These are phyloP conservation scores for Mesorhabditis sp. DNA, from an alignment of 2,888 invertebrate genomes.

Conservation along the genomic window DNA sequence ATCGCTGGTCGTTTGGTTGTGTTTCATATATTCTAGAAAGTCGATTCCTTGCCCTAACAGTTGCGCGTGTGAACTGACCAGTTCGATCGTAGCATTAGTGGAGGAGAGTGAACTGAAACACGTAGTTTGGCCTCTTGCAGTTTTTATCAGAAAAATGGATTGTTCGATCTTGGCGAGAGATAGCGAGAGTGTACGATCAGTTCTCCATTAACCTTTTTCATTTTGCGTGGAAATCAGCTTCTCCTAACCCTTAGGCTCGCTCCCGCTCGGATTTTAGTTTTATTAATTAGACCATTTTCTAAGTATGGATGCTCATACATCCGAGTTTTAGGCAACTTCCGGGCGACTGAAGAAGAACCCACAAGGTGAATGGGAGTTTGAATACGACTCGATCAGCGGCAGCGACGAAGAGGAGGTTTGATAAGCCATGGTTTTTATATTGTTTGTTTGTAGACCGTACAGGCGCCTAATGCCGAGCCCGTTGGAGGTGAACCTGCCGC, in stretches of 20 bases:
- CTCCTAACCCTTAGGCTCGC: no score
- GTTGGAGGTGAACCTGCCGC: conserved; percentile 7
- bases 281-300: neutral
- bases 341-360: conserved; percentile 55
- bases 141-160: neutral
- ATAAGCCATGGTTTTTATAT: conserved; percentile 6
- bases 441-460: conserved; percentile 9
- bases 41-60: neutral
- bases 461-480: conserved; percentile 6
- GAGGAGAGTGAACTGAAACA: neutral
- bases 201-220: neutral
- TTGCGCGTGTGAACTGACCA: no score
- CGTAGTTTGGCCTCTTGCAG: neutral
- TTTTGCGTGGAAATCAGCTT: conserved; percentile 1
- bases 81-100: neutral
- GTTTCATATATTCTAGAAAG: neutral
- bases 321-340: conserved; percentile 38
- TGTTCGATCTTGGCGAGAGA: neutral
- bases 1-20: neutral
- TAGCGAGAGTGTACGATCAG: neutral
- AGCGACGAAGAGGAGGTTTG: conserved; percentile 21
- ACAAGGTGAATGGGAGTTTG: conserved; percentile 57
- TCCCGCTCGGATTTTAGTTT: neutral
- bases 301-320: no score
- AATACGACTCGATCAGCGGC: conserved; percentile 48